Evolutionary conservation across 92 coral and sea anemone genomes (phyloP).

Genomic region (Zoanthus gigantus): DNA sequence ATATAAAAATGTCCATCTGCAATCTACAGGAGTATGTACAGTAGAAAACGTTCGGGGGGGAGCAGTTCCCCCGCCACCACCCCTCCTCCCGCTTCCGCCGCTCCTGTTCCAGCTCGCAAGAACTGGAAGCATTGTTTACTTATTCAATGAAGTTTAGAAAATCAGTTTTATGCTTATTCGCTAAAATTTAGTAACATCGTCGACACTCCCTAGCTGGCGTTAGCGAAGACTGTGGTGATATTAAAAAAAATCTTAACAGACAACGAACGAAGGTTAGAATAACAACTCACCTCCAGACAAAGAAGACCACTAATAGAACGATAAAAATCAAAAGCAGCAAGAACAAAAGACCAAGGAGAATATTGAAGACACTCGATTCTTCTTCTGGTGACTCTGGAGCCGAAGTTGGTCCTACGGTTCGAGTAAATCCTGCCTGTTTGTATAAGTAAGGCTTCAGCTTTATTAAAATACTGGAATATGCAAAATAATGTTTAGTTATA

Average conservation of each 20-base stretch:
- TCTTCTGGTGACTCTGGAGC: constrained; percentile 44
- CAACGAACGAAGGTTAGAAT: background rate
- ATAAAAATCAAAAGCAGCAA: constrained; percentile 59
- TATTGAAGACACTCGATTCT: constrained; percentile 55
- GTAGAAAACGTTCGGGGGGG: too few species aligned
- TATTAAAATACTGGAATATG: background rate
- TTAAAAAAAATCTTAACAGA: background rate
- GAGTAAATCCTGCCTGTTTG: constrained; percentile 46
- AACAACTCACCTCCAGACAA: constrained; percentile 65
- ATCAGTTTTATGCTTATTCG: too few species aligned
- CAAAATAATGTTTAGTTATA: background rate
- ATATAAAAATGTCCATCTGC: too few species aligned
- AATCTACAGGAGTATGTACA: too few species aligned
- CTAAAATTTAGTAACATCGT: too few species aligned
- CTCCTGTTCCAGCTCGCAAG: too few species aligned
- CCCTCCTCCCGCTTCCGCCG: too few species aligned
- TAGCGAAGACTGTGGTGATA: too few species aligned
- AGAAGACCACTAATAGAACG: constrained; percentile 50
- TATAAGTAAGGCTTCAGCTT: background rate
- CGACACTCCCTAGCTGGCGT: too few species aligned
- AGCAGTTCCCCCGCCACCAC: too few species aligned
- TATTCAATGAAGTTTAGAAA: too few species aligned
- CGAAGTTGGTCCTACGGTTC: constrained; percentile 31
- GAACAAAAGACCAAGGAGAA: constrained; percentile 66
- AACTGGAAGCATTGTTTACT: too few species aligned